Conservation (phyloP, 2,888 invertebrate genomes). For the Clostera curtula region DNA sequence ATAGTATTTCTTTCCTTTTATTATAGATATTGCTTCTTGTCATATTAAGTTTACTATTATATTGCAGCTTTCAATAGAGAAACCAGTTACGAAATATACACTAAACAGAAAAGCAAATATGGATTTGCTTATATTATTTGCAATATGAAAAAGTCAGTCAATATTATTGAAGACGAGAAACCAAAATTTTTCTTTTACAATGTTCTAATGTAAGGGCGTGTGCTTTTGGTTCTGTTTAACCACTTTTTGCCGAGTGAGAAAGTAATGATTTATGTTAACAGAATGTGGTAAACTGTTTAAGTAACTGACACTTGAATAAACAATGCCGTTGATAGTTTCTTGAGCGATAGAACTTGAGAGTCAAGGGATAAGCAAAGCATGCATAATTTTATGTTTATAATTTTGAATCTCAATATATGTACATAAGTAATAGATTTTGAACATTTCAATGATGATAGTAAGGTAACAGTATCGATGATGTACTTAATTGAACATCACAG, state of each 20-base stretch:
- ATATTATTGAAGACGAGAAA: constrained; percentile 6
- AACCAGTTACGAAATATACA: neutral
- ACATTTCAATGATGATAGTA: too few species aligned
- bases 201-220: neutral
- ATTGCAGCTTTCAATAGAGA: neutral
- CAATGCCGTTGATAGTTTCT: neutral
- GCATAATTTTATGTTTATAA: too few species aligned
- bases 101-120: neutral
- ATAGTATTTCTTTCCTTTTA: too few species aligned
- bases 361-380: too few species aligned
- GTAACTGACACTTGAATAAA: neutral
- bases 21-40: too few species aligned
- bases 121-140: constrained; percentile 10
- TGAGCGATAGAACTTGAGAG: too few species aligned
- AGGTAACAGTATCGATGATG: too few species aligned
- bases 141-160: constrained; percentile 14
- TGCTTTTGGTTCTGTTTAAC: neutral
- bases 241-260: neutral
- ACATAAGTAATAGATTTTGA: too few species aligned
- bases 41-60: too few species aligned
- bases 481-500: too few species aligned
- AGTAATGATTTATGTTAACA: constrained; percentile 1
- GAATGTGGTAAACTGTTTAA: neutral
- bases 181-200: constrained; percentile 3
- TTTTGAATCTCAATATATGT: too few species aligned